A percentile compares a stretch with the other conserved stretches of the same genome.
Evolutionary conservation across 53 echinoderm and acorn worm species (phyloP).

Genomic region (Apostichopus leukothele): DNA sequence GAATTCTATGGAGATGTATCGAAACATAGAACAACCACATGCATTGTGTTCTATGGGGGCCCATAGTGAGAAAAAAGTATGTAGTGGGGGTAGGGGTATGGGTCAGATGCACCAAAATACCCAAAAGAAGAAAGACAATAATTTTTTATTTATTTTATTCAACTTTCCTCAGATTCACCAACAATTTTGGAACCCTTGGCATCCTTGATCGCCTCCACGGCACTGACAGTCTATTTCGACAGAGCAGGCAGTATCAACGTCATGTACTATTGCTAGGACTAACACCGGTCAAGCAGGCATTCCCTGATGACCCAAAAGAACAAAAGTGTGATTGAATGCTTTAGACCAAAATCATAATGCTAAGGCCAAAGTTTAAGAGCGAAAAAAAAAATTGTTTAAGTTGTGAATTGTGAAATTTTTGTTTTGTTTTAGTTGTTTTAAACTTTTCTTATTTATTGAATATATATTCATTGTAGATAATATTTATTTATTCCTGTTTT

Average conservation of each 20-base stretch:
- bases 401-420: neutral
- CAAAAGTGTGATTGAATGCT: conserved; percentile 11
- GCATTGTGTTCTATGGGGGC: no score
- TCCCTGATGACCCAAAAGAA: conserved; percentile 87
- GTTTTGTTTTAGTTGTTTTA: neutral
- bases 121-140: neutral
- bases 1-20: no score
- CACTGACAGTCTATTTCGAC: conserved; percentile 88
- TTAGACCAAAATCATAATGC: neutral
- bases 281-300: conserved; percentile 67
- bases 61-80: no score
- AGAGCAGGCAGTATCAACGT: conserved; percentile 84
- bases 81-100: no score
- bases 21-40: no score
- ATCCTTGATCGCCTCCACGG: conserved; percentile 92
- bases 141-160: conserved; percentile 24
- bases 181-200: conserved; percentile 87
- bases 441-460: no score
- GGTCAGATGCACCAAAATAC: no score
- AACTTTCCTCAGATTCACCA: conserved; percentile 72
- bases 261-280: conserved; percentile 74
- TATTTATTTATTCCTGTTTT: neutral
- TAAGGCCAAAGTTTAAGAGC: neutral
- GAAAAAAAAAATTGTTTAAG: neutral
- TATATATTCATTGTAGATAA: neutral